Evolutionary conservation across 2,797 vertebrate genomes (phyloP), one percentile per base, ranked within the genome.

Genomic region (Dallia pectoralis): DNA sequence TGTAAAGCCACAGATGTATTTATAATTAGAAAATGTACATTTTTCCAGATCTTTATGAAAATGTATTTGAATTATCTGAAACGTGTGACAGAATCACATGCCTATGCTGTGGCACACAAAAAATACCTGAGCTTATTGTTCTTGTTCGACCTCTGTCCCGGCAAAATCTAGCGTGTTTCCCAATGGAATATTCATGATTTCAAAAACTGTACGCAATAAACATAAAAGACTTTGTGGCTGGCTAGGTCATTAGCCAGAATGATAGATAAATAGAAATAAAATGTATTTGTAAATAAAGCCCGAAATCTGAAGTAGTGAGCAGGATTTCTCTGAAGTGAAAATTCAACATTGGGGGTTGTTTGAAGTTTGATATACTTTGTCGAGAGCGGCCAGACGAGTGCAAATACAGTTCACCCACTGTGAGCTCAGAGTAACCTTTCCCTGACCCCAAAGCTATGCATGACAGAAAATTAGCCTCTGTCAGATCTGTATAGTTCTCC

Each of bases 361-460:
- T 73, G 11, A 16, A 56, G 61, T 63, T 44, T 67, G 73, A 67
- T 81, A 75, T 76, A 27, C 73, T 65, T 51, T 67, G 67, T 44
- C 4, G 30, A 68, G 64, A 72, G 53, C 11, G 40, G 48, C 64
- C 1, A 70, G 69, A 71, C 67, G 40, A 67, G 78, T 77, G 81
- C 69, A 75, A 67, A 80, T 59, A 73, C 79, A 83, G 80, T 76
- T 87, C 77, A 79, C 32, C 56, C 70, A 53, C 64, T 47, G 66
- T 1, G 22, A 70, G 76, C 67, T 49, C 64, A 19, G n/a, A n/a
- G 4, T 74, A 75, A 82, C 82, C 86, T 74, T 2, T 47, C 0
- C 40, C 70, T 82, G 79, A 87, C 79, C 83, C 76, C 64, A 19
- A 40, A 75, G 68, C 63, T 32, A 64, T n/a, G 70, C 73, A 19